Base-by-base conservation (phyloP, 2,888 invertebrate genomes). In the Hirtodrosophila histrioides region DNA sequence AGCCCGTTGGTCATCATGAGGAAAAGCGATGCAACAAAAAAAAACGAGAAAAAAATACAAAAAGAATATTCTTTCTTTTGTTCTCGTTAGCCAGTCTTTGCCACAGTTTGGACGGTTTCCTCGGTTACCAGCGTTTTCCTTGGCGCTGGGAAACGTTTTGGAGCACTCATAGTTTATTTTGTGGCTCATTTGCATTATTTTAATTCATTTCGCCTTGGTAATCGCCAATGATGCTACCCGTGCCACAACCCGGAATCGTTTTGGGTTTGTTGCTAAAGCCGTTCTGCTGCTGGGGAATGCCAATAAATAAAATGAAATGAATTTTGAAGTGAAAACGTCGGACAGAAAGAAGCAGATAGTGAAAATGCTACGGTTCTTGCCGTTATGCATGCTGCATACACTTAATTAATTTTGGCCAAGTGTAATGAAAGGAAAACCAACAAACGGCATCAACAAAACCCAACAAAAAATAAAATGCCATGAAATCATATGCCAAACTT, bases 151-250 rank as follows among this genome's bases (percentile, higher is more conserved):
- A 36, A 45, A 40, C 54, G 48, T 37, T 60, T 54, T 44, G 27
- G n/a, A n/a, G 24, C 29, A 36, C 55, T 44, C 58, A 46, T 60
- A 50, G 82, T 72, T 76, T 64, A 49, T 75, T 78, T 57, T 68
- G 69, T 69, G 69, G 67, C 81, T 86, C 86, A 86, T 84, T 84
- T 88, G 84, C 88, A 88, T 88, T 81, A 78, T 84, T 88, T 88
- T 68, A 84, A 87, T 86, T 76, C 69, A 69, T 82, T 87, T 73
- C 58, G 57, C 48, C 57, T 62, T 44, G 73, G 57, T 69, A 72
- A 69, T 75, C 64, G 67, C 58, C 44, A 58, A 56, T 44, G 56
- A 55, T 63, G 45, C 33, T 37, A 10, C 29, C 27, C n/a, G 27
- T 27, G 2, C 4, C 4, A 27, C 27, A 27, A 27, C 31, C 31